These are phyloP conservation scores for Rhodophaea formosa DNA, from an alignment of 2,888 invertebrate species.

Conservation along the genomic window DNA sequence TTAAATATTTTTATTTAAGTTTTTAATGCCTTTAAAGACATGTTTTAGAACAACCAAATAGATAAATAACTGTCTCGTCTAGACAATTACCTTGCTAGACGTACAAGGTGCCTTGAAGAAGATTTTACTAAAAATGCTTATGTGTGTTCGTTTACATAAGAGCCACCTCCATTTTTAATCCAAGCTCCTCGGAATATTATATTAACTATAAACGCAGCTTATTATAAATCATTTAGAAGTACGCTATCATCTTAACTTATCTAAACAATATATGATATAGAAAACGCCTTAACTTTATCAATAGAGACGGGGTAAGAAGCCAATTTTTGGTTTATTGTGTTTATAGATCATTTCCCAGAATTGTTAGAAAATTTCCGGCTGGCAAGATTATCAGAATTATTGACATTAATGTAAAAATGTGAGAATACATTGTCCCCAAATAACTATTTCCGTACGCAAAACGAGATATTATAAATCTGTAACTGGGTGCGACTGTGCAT, in stretches of 20 bases:
- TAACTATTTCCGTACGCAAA: no score
- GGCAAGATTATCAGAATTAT: background rate
- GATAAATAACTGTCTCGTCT: no score
- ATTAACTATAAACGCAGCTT: slow-evolving; percentile 31
- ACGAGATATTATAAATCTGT: no score
- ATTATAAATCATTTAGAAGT: slow-evolving; percentile 34
- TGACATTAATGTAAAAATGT: background rate
- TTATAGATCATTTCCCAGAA: slow-evolving; percentile 41
- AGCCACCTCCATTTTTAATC: slow-evolving; percentile 1
- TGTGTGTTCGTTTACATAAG: background rate
- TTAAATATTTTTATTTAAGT: no score
- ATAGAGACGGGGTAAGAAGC: slow-evolving; percentile 70
- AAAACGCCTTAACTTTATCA: slow-evolving; percentile 63
- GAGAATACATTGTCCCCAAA: background rate
- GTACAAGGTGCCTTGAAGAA: no score
- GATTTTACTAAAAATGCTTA: background rate
- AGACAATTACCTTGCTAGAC: no score
- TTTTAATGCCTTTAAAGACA: no score
- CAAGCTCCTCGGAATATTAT: slow-evolving; percentile 18
- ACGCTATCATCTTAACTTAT: slow-evolving; percentile 55
- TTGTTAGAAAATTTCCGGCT: slow-evolving; percentile 24
- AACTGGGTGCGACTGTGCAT: no score
- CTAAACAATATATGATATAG: slow-evolving; percentile 70
- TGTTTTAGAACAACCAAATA: no score
- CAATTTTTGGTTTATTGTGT: slow-evolving; percentile 72